Evolutionary conservation across 2,113 vertebrate species (phyloP).

Genomic region (Genyomyrus donnyi): DNA sequence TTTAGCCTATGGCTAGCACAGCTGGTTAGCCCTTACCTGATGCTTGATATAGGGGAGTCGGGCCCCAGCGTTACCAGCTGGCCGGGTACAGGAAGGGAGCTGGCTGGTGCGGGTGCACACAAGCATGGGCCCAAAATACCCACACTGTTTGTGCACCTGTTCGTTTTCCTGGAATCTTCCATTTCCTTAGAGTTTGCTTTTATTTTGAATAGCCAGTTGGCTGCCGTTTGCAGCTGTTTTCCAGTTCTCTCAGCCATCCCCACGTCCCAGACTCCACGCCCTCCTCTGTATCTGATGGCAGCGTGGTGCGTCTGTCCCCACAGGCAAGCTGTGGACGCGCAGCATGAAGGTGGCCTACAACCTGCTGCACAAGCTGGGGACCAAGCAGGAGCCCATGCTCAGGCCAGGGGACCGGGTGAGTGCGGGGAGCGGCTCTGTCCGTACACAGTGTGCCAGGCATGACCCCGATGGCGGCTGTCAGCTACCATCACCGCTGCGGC

Average conservation of each 20-base stretch:
- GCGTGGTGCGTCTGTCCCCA: not conserved
- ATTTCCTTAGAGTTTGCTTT: not conserved
- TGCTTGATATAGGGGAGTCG: not conserved
- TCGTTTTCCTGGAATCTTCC: not conserved
- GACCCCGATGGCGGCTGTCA: not conserved
- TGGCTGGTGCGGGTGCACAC: not conserved
- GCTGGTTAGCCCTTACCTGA: not conserved
- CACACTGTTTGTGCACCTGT: not conserved
- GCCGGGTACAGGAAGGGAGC: not conserved
- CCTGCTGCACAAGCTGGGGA: conserved; percentile 96
- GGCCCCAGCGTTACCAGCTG: not conserved
- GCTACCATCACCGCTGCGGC: not conserved
- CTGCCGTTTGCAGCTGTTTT: not conserved
- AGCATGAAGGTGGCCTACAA: conserved; percentile 99
- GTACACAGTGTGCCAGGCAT: not conserved
- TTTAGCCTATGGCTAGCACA: not conserved
- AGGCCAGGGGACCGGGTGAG: conserved; percentile 93
- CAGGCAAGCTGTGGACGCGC: conserved; percentile 97
- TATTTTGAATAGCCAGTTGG: not conserved
- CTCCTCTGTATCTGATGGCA: not conserved
- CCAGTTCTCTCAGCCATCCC: not conserved
- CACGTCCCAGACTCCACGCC: not conserved
- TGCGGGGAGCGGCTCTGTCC: conserved; percentile 15
- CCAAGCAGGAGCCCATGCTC: conserved; percentile 98
- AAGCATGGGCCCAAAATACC: not conserved